phyloP scores from a whole-genome alignment of 2,888 invertebrate species.

The Leuctra nigra region DNA sequence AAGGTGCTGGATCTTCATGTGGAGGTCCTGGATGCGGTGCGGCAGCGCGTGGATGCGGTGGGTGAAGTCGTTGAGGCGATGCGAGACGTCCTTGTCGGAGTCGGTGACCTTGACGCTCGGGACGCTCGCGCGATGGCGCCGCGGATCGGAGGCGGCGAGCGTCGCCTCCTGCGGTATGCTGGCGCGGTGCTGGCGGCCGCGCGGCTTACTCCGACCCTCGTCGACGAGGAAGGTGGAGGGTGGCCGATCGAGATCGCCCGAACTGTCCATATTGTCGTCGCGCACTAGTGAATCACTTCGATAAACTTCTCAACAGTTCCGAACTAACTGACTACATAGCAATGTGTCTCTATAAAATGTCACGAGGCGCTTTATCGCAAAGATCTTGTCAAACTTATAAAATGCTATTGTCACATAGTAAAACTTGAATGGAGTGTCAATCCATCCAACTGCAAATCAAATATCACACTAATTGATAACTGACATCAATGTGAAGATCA shows the following conservation, averaged over 20 bases:
- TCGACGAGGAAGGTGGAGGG: slow-evolving; percentile 12
- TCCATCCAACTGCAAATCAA: too few species aligned
- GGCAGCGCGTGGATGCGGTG: slow-evolving; percentile 9
- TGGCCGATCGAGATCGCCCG: not conserved
- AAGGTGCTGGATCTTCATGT: slow-evolving; percentile 14
- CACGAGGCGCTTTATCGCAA: too few species aligned
- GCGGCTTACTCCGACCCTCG: not conserved
- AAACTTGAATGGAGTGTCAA: too few species aligned
- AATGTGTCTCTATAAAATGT: too few species aligned
- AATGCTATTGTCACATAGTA: too few species aligned
- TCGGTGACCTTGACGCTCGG: slow-evolving; percentile 25
- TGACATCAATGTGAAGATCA: too few species aligned
- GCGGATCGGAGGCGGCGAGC: not conserved
- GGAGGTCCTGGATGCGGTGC: not conserved
- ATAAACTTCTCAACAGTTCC: not conserved
- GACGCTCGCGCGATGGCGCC: slow-evolving; percentile 15
- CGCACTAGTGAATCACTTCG: not conserved
- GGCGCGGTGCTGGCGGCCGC: slow-evolving; percentile 1
- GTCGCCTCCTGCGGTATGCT: slow-evolving; percentile 18
- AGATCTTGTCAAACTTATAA: too few species aligned
- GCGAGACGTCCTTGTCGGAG: slow-evolving; percentile 18
- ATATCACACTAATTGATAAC: too few species aligned
- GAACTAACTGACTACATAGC: too few species aligned
- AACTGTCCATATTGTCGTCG: not conserved
- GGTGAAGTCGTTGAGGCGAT: slow-evolving; percentile 18